Evolutionary conservation across 2,888 invertebrate genomes (phyloP), one percentile per base, ranked within the genome.

Genomic region (Nasonia oneida): DNA sequence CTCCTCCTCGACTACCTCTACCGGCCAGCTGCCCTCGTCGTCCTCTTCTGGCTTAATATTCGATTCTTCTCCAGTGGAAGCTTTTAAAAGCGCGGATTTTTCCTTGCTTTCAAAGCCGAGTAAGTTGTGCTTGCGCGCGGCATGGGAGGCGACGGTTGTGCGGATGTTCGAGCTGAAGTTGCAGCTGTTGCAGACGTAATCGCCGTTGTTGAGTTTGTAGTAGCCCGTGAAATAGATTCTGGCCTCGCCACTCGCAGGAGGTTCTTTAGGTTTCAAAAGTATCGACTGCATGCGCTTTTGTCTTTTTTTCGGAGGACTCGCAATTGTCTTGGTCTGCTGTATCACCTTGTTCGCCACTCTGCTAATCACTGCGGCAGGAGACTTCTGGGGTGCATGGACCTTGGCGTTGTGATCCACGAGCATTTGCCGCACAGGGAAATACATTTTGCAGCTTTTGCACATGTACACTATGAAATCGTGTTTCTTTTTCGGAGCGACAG

Each of bases 401-500:
- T 61, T 67, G n/a, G 47, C 81, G 29, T 86, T 85, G 76, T 89
- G 89, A 6, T 37, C 18, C 23, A 84, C 88, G 1, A 89, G 85
- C 83, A 83, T 76, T 3, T 74, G 81, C 76, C 85, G 78, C 18
- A 85, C 67, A 8, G 84, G 70, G 33, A 89, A 89, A 29, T 64
- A 70, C 0, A 87, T 67, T n/a, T 86, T 86, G 77, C 89, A 89
- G n/a, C 86, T 53, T 18, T 84, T 86, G 77, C 89, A 89, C 47
- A 88, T 82, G 82, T 87, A 89, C 10, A 89, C 85, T 3, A 76
- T 23, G 14, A 85, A 8, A 4, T 81, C 74, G 0, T 70, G 47
- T 61, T 15, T 70, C 33, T 42, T 37, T 1, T 5, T 42, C 4
- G 10, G 6, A 18, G 29, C 12, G 10, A 2, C 10, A 12, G 10